A percentile compares a stretch with the other conserved stretches of the same genome.
These are phyloP conservation scores for Misgurnus mizolepis DNA, from an alignment of 2,113 vertebrate genomes.

Conservation along the genomic window DNA sequence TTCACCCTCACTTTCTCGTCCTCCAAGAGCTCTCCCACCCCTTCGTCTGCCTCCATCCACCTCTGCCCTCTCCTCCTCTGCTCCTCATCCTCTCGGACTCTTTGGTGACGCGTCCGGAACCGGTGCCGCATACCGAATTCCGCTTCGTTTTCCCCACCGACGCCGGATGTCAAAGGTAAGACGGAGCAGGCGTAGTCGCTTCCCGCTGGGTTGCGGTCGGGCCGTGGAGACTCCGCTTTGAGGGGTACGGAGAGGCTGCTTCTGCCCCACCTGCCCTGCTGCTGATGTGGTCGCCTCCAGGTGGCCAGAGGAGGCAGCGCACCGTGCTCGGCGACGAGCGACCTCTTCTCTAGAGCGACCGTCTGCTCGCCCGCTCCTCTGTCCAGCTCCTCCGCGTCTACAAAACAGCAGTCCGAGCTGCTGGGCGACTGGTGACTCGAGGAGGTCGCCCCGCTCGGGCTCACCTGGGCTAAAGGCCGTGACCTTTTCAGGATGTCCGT, in stretches of 20 bases:
- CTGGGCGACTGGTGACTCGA: conserved; percentile 71
- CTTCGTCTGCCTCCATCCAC: conserved; percentile 72
- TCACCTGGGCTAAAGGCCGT: conserved; percentile 15
- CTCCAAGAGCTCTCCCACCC: conserved; percentile 64
- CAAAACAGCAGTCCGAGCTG: conserved; percentile 74
- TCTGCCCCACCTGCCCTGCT: conserved; percentile 67
- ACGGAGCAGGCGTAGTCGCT: not conserved
- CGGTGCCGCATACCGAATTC: conserved; percentile 59
- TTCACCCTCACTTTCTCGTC: conserved; percentile 57
- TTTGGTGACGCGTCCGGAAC: conserved; percentile 60
- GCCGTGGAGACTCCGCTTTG: not conserved
- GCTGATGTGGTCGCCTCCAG: conserved; percentile 75
- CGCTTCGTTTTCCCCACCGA: not conserved
- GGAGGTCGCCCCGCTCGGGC: conserved; percentile 51
- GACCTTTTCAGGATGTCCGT: conserved; percentile 73
- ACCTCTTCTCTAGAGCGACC: conserved; percentile 41
- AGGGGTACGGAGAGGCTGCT: conserved; percentile 45
- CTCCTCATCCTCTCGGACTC: conserved; percentile 60
- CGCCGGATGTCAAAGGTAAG: conserved; percentile 26
- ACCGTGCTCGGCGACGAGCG: conserved; percentile 41
- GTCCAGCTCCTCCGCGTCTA: conserved; percentile 59
- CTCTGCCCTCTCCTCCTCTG: conserved; percentile 70
- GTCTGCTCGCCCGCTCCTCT: conserved; percentile 50
- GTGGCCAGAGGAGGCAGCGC: conserved; percentile 72
- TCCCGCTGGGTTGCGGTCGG: not conserved